Evolutionary conservation across 2,797 vertebrate genomes (phyloP), one percentile per base, ranked within the genome.

Genomic region (Chaetophractus vellerosus): DNA sequence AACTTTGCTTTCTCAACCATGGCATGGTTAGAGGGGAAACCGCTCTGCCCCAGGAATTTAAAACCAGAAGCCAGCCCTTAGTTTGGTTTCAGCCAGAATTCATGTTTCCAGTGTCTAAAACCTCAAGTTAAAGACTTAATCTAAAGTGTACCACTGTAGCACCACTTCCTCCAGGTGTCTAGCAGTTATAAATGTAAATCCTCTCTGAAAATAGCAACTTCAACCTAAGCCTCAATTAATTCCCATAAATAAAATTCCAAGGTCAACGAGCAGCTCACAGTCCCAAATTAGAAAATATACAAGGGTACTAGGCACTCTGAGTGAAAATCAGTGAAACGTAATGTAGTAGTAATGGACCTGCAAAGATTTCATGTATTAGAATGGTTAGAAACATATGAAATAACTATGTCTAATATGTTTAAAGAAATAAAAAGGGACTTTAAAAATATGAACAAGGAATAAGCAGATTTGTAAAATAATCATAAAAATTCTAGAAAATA

Each of bases 401-500:
- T 89, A 28, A 79, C 23, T 2, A 18, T 41, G 31, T 52, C 28
- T 68, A 31, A 5, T 10, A 28, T 59, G 11, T 85, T 80, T 74
- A n/a, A 26, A 24, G 23, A 74, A 72, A 41, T 45, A 85, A 69
- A 66, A 63, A 31, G 69, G 31, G 48, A 76, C 64, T 48, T 79
- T 80, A 23, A 57, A 91, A 72, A 52, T 66, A 55, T n/a, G 5
- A 82, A 6, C 41, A 38, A 16, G 26, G n/a, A 91, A 71, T 59
- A 33, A 57, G n/a, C 21, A 91, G 18, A 72, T 66, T 41, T 38
- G 11, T 45, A 8, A 90, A n/a, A 79, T 72, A 80, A 78, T 79
- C 50, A 10, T 45, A 64, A n/a, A 79, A 41, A 79, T 57, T 63
- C 31, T 90, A 64, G 61, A 81, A 81, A 75, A 90, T 9, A 90